phyloP scores from a whole-genome alignment of 2,888 invertebrate genomes.

The Scaptodrosophila latifasciaeformis region DNA sequence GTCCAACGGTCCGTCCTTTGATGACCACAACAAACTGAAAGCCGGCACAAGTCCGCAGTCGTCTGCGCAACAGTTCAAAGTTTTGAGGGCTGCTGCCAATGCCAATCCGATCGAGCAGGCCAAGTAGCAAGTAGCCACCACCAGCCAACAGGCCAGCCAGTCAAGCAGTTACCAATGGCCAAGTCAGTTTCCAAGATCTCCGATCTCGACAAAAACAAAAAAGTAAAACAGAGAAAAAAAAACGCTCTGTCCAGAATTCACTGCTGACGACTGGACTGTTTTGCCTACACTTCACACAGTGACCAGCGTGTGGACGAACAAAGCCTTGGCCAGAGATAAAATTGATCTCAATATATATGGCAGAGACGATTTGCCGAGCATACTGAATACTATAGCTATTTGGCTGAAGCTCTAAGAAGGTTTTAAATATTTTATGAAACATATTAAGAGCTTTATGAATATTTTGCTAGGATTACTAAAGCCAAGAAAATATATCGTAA shows the following conservation, averaged over 20 bases:
- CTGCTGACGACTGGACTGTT: constrained; percentile 29
- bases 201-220: constrained; percentile 31
- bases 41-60: constrained; percentile 73
- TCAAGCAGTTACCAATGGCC: constrained; percentile 24
- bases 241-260: constrained; percentile 29
- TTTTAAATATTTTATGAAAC: no score
- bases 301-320: constrained; percentile 48
- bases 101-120: constrained; percentile 48
- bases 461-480: no score
- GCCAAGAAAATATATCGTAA: no score
- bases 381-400: no score
- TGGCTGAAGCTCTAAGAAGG: no score
- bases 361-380: no score
- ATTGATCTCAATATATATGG: no score
- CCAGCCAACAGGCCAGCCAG: constrained; percentile 8
- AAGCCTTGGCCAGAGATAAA: constrained; percentile 69
- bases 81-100: constrained; percentile 66
- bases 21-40: constrained; percentile 66
- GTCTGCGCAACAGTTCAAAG: constrained; percentile 67
- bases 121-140: constrained; percentile 39
- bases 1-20: constrained; percentile 44
- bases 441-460: no score
- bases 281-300: constrained; percentile 34
- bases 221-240: constrained; percentile 13
- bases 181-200: constrained; percentile 17